Conservation (phyloP, 2,888 invertebrate species). For the Melolontha melolontha region DNA sequence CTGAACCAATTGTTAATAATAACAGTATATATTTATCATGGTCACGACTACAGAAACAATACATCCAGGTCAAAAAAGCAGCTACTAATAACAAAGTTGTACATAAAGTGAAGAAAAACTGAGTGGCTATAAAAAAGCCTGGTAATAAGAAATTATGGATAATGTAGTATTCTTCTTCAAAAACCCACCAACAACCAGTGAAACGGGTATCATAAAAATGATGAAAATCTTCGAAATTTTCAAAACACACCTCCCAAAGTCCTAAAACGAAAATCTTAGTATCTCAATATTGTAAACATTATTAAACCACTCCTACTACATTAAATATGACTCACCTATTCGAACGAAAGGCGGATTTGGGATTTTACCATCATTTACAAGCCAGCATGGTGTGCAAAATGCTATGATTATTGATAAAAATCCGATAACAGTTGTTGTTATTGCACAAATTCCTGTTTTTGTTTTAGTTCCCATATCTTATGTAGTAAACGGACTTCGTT, state of each 20-base stretch:
- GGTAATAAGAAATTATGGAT: conserved; percentile 91
- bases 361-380: conserved; percentile 84
- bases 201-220: conserved; percentile 87
- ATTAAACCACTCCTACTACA: conserved; percentile 55
- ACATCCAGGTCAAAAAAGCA: conserved; percentile 79
- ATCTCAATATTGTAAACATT: conserved; percentile 38
- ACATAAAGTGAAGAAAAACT: conserved; percentile 92
- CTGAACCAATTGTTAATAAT: conserved; percentile 79
- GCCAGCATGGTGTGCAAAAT: conserved; percentile 90
- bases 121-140: conserved; percentile 92
- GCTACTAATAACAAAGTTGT: conserved; percentile 84
- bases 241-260: conserved; percentile 95
- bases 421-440: conserved; percentile 74
- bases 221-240: conserved; percentile 87
- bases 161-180: conserved; percentile 96
- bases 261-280: conserved; percentile 69
- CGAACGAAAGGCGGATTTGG: conserved; percentile 82
- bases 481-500: conserved; percentile 15
- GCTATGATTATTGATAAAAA: conserved; percentile 82
- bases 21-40: conserved; percentile 82
- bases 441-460: conserved; percentile 74
- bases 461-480: conserved; percentile 71
- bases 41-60: conserved; percentile 79
- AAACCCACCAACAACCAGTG: conserved; percentile 95
- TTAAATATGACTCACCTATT: conserved; percentile 73